Percentiles rank a stretch among this genome's conserved stretches.
phyloP scores from a whole-genome alignment of 1,140 invertebrate species.

The Drosophila kanapiae region DNA sequence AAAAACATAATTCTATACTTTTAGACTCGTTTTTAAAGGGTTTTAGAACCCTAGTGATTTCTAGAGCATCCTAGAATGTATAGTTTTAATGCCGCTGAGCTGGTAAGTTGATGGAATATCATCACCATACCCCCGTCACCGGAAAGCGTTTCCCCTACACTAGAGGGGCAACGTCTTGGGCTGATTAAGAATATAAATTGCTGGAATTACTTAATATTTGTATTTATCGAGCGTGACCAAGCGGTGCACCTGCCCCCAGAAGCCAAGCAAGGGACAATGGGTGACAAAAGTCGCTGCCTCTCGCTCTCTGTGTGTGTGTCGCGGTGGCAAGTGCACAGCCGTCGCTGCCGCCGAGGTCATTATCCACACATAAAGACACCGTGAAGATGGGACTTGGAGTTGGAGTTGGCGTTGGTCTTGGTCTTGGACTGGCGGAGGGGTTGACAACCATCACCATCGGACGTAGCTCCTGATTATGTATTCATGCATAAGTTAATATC shows the following conservation, averaged over 20 bases:
- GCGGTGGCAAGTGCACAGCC: slow-evolving; percentile 42
- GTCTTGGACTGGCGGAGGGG: slow-evolving; percentile 37
- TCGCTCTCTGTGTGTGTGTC: no score
- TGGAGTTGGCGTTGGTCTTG: no score
- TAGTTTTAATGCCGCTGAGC: no score
- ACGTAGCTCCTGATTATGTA: slow-evolving; percentile 72
- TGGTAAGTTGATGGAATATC: background rate
- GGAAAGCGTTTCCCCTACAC: slow-evolving; percentile 1
- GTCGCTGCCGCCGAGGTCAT: slow-evolving; percentile 40
- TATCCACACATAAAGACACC: slow-evolving; percentile 48
- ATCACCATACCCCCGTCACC: background rate
- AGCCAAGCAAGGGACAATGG: slow-evolving; percentile 37
- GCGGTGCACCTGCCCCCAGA: slow-evolving; percentile 52
- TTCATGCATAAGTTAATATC: slow-evolving; percentile 78
- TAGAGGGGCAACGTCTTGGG: slow-evolving; percentile 1
- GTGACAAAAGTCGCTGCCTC: slow-evolving; percentile 50
- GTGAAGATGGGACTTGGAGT: slow-evolving; percentile 17
- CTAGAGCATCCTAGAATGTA: no score
- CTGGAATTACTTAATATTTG: slow-evolving; percentile 68
- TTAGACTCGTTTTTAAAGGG: no score
- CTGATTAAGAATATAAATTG: slow-evolving; percentile 44
- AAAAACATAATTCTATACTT: no score
- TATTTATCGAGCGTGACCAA: slow-evolving; percentile 73
- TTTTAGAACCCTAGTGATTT: no score
- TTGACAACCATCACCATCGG: slow-evolving; percentile 68